A percentile compares a stretch with the other conserved stretches of the same genome.
phyloP scores from a whole-genome alignment of 2,797 vertebrate species.

The Bucorvus abyssinicus region DNA sequence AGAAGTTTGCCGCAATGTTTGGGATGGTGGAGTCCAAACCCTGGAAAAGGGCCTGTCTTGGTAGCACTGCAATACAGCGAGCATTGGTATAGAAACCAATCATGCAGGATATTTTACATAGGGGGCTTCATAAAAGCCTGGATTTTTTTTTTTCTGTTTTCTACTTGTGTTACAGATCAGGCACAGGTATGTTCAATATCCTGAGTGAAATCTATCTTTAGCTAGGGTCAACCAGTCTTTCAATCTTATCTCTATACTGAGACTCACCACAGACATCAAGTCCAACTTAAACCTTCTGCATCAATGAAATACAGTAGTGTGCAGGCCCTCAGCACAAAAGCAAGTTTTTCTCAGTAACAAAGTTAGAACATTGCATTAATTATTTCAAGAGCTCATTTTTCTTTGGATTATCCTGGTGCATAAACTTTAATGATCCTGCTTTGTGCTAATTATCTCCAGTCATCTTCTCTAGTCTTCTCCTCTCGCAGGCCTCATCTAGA shows the following conservation, averaged over 20 bases:
- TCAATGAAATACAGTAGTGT: neutral
- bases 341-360: neutral
- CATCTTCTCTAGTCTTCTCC: neutral
- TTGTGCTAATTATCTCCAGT: neutral
- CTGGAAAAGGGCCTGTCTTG: neutral
- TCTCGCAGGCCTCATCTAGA: neutral
- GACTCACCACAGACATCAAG: neutral
- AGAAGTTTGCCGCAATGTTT: neutral
- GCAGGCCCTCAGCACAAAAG: neutral
- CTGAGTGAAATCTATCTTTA: neutral
- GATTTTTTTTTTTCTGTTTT: accelerated
- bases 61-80: neutral
- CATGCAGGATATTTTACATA: neutral
- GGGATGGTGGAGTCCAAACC: neutral
- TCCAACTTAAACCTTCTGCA: neutral
- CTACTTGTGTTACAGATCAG: neutral
- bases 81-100: neutral
- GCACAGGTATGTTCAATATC: neutral
- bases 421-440: neutral
- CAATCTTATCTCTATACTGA: neutral
- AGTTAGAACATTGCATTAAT: neutral
- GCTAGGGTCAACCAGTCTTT: neutral
- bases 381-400: neutral
- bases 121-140: neutral
- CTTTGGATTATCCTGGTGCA: neutral